A percentile compares a stretch with the other conserved stretches of the same genome.
phyloP scores from a whole-genome alignment of 1,140 invertebrate genomes.

The Drosophila kohkoa region DNA sequence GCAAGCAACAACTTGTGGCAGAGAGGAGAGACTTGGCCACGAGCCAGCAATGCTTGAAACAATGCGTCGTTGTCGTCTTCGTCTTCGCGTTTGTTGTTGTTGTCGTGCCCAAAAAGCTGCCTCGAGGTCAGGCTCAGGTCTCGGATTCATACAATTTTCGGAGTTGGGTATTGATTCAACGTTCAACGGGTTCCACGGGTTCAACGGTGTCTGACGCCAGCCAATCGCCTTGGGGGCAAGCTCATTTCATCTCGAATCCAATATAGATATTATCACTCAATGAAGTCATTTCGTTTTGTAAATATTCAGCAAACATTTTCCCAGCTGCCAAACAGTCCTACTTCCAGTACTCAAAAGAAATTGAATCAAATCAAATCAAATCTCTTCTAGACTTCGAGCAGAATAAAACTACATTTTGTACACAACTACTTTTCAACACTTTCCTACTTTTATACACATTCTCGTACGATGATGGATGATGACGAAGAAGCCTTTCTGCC shows the following conservation, averaged over 20 bases:
- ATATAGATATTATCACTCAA: constrained; percentile 62
- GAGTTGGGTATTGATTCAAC: constrained; percentile 20
- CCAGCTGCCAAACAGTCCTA: neutral
- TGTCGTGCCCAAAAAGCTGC: constrained; percentile 51
- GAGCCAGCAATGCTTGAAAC: constrained; percentile 55
- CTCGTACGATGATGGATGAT: constrained; percentile 53
- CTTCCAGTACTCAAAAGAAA: neutral
- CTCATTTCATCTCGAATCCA: constrained; percentile 49
- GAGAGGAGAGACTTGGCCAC: constrained; percentile 24
- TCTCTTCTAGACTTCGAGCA: too few relatives aligned
- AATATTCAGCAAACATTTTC: constrained; percentile 19
- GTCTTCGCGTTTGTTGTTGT: constrained; percentile 2
- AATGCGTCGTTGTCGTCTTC: constrained; percentile 60
- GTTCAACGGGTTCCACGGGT: constrained; percentile 12
- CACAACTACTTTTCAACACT: neutral
- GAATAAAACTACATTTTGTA: neutral
- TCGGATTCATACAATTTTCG: constrained; percentile 28
- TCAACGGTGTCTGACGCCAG: constrained; percentile 18
- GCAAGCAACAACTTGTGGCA: neutral
- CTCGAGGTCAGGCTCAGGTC: constrained; percentile 60
- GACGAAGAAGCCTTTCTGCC: constrained; percentile 35
- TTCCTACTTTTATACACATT: neutral
- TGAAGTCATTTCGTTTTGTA: constrained; percentile 64
- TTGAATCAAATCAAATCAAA: neutral
- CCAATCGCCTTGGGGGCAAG: constrained; percentile 29